Conservation (phyloP, 2,888 invertebrate genomes). For the Tenthredo notha region DNA sequence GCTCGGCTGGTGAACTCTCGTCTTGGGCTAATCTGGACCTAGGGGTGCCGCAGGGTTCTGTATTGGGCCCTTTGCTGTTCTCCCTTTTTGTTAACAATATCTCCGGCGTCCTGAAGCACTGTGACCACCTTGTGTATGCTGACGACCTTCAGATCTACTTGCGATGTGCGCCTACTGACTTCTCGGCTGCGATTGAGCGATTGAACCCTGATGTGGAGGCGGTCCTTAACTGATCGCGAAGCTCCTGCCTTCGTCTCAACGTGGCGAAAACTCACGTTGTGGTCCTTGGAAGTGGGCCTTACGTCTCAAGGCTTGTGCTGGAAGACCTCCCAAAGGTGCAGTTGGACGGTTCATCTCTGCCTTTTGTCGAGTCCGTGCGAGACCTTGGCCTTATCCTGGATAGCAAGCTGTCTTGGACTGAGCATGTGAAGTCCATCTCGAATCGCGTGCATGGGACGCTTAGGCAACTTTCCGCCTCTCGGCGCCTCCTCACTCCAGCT, state of each 20-base stretch:
- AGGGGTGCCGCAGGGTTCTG: background rate
- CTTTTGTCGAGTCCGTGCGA: background rate
- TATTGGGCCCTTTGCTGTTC: background rate
- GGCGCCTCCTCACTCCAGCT: background rate
- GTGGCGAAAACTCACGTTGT: too few relatives aligned
- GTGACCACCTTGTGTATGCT: background rate
- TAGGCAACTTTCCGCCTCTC: background rate
- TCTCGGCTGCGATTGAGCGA: background rate
- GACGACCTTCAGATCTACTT: background rate
- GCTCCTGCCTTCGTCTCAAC: too few relatives aligned
- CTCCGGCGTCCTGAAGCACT: background rate
- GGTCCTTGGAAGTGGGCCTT: too few relatives aligned
- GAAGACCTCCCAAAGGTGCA: background rate
- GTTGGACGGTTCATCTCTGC: background rate
- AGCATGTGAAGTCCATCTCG: background rate
- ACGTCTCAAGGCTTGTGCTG: background rate
- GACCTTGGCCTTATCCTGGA: slow-evolving; percentile 50
- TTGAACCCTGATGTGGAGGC: background rate
- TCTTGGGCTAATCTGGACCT: background rate
- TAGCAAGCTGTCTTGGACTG: slow-evolving; percentile 18
- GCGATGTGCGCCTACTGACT: background rate
- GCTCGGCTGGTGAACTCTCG: background rate
- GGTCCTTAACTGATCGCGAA: too few relatives aligned
- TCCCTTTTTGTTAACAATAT: background rate
- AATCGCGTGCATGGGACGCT: background rate